These are phyloP conservation scores for Aegithalos caudatus DNA, from an alignment of 2,113 vertebrate species.

Conservation along the genomic window DNA sequence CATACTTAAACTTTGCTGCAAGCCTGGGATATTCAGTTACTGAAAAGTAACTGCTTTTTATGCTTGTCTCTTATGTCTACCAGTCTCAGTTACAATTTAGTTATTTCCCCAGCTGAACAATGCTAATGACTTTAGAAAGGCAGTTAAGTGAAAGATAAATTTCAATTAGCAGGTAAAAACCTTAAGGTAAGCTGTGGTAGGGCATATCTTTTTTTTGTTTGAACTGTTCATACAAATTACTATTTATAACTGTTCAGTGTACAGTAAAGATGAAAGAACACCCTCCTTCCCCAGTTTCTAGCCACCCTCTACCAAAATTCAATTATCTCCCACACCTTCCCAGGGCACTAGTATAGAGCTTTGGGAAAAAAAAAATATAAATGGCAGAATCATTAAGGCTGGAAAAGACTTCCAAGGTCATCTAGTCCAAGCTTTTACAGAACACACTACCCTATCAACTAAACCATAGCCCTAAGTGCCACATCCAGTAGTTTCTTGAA, in stretches of 20 bases:
- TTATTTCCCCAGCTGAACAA: neutral
- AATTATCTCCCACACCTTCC: neutral
- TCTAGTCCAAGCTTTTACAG: neutral
- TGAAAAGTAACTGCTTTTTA: neutral
- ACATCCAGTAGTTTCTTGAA: neutral
- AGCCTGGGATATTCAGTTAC: neutral
- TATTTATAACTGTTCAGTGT: neutral
- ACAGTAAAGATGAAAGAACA: neutral
- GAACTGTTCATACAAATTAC: neutral
- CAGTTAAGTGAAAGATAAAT: neutral
- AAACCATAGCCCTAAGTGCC: neutral
- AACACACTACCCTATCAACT: neutral
- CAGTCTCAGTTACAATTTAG: neutral
- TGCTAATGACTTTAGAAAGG: slow-evolving; percentile 17
- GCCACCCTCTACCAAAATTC: neutral
- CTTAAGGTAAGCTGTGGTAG: neutral
- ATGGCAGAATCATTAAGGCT: neutral
- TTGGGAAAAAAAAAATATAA: neutral
- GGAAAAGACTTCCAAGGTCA: neutral
- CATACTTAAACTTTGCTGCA: neutral
- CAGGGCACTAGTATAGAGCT: neutral
- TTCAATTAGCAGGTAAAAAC: slow-evolving; percentile 22
- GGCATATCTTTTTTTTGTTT: neutral
- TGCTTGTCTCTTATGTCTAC: neutral
- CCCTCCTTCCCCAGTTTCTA: neutral